phyloP scores from a whole-genome alignment of 2,888 invertebrate species.

The Xylophagus ater region DNA sequence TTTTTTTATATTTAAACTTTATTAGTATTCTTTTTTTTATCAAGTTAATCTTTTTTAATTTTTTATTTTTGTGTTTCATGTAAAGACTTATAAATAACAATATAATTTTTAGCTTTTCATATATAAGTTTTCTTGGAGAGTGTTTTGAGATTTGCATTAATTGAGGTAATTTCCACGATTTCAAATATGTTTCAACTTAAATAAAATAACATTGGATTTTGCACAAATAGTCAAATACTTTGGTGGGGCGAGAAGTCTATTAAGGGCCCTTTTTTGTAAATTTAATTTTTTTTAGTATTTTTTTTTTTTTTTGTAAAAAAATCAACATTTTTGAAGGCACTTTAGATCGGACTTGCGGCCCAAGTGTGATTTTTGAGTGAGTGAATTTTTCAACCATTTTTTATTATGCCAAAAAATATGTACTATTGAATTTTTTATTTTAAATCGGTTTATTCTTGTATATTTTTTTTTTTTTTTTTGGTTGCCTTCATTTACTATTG shows the following conservation, averaged over 20 bases:
- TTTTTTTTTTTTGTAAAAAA: conserved; percentile 68
- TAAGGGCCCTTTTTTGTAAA: conserved; percentile 74
- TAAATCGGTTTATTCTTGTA: conserved; percentile 22
- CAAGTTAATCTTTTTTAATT: conserved; percentile 12
- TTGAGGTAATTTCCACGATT: too few relatives aligned
- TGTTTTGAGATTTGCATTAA: conserved; percentile 15
- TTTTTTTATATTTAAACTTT: conserved; percentile 12
- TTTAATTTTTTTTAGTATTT: conserved; percentile 65
- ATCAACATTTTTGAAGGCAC: conserved; percentile 83
- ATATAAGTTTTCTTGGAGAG: conserved; percentile 16
- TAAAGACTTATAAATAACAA: conserved; percentile 21
- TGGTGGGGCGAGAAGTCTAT: conserved; percentile 72
- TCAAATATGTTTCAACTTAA: too few relatives aligned
- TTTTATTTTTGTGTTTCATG: conserved; percentile 16
- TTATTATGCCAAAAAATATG: conserved; percentile 12
- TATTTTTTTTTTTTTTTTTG: conserved; percentile 41
- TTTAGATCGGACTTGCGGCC: conserved; percentile 90
- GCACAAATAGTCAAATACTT: conserved; percentile 41
- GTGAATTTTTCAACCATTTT: conserved; percentile 32
- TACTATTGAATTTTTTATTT: conserved; percentile 8
- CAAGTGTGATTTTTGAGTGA: conserved; percentile 58
- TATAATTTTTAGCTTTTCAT: conserved; percentile 17
- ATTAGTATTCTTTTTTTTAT: conserved; percentile 11
- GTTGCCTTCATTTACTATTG: conserved; percentile 77
- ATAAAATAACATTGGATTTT: conserved; percentile 26